Evolutionary conservation across 2,888 invertebrate genomes (phyloP), one percentile per base, ranked within the genome.

Genomic region (Taphrorychus bicolor): DNA sequence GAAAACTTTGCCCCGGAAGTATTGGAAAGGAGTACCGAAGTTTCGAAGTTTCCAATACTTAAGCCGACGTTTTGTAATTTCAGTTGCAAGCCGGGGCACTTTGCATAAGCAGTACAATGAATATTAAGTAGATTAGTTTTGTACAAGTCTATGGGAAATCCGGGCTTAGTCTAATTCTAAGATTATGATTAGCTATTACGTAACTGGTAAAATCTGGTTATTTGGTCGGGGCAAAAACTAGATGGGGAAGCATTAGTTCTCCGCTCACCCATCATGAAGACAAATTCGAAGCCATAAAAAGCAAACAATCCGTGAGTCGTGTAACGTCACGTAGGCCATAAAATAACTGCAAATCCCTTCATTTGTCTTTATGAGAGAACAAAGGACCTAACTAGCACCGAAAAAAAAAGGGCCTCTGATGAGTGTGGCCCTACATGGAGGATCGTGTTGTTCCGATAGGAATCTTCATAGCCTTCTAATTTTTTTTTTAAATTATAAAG

Each of bases 311-410:
- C 52, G 23, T 32, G n/a, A n/a, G 53, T 63, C 66, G 63, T 70
- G 66, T 70, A 66, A 62, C 59, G 73, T 73, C 78, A 77, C 78
- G 77, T 77, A 75, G 67, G 61, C 76, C 74, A 76, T 78, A 77
- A 78, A 80, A 79, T 78, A 77, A 80, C 78, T 78, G 79, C 76
- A 79, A 80, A 80, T 79, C 80, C 80, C 77, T 80, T 81, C 80
- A 80, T 81, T 81, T 80, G 79, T 80, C 81, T 80, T 80, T 79
- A 80, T 77, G 78, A 77, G 76, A 74, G 78, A 76, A 69, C 78
- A 78, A 80, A 80, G 77, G 80, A 78, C 79, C 77, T 79, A 80
- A 80, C 81, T 80, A 80, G 79, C 78, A 77, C 76, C 75, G 73
- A n/a, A n/a, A n/a, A 75, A 75, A 77, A 76, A 42, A 53, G 49